These are phyloP conservation scores for Hemitrygon akajei DNA, from an alignment of 2,797 vertebrate genomes.

Conservation along the genomic window DNA sequence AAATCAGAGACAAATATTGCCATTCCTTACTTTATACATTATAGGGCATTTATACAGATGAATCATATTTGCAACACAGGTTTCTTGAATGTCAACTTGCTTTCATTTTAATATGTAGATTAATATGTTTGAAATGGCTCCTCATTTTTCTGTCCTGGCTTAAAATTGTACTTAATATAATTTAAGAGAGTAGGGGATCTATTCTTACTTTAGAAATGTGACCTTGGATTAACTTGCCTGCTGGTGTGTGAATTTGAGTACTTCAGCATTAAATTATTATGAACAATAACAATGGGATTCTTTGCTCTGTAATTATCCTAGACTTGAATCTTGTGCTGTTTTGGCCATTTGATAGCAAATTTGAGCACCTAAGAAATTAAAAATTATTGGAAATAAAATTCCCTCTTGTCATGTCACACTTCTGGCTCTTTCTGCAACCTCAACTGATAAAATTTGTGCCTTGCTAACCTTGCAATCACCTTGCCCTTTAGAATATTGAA, in stretches of 20 bases:
- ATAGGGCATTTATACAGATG: background rate
- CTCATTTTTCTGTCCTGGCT: background rate
- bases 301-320: background rate
- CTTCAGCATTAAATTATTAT: background rate
- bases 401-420: too few relatives aligned
- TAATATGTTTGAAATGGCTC: background rate
- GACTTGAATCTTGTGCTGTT: background rate
- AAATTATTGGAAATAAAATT: too few relatives aligned
- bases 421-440: too few relatives aligned
- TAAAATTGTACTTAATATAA: background rate
- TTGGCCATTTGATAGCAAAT: background rate
- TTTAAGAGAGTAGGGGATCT: background rate
- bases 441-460: too few relatives aligned
- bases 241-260: background rate
- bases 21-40: background rate
- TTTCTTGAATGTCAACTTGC: conserved; percentile 5
- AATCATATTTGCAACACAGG: background rate
- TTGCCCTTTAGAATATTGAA: too few relatives aligned
- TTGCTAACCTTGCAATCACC: too few relatives aligned
- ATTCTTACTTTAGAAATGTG: background rate
- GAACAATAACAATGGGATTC: background rate
- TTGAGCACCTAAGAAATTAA: background rate
- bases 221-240: background rate
- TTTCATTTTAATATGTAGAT: background rate
- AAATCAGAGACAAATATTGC: background rate